These are phyloP conservation scores for Hyaena hyaena DNA, from an alignment of 2,113 vertebrate genomes.

Conservation along the genomic window DNA sequence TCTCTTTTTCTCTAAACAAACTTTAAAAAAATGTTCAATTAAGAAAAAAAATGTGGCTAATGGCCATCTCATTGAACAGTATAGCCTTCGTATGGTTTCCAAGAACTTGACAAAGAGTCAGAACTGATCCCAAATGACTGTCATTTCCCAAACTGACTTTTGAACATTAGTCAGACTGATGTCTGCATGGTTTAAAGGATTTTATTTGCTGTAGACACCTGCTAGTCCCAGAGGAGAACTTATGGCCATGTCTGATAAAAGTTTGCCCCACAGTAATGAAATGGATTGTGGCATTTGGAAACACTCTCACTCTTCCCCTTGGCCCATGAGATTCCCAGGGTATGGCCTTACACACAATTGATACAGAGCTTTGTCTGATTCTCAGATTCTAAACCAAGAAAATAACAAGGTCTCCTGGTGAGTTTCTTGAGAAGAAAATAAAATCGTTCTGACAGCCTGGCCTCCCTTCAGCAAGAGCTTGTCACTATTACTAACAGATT, in stretches of 20 bases:
- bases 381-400: slow-evolving; percentile 46
- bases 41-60: neutral
- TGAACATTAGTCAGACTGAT: neutral
- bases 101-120: neutral
- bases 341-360: neutral
- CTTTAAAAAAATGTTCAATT: no score
- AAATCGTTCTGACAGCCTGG: neutral
- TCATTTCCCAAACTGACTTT: neutral
- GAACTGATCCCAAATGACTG: neutral
- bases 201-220: slow-evolving; percentile 3
- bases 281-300: slow-evolving; percentile 11
- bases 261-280: neutral
- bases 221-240: neutral
- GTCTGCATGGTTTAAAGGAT: neutral
- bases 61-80: neutral
- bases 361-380: neutral
- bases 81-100: neutral
- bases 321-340: slow-evolving; percentile 20
- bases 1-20: no score
- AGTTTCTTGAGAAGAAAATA: slow-evolving; percentile 22
- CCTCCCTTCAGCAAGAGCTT: neutral
- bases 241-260: neutral
- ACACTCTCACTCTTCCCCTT: neutral
- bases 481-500: neutral
- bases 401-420: slow-evolving; percentile 42